Evolutionary conservation across 1,140 invertebrate species (phyloP), one percentile per base, ranked within the genome.

Genomic region (Cydia amplana): DNA sequence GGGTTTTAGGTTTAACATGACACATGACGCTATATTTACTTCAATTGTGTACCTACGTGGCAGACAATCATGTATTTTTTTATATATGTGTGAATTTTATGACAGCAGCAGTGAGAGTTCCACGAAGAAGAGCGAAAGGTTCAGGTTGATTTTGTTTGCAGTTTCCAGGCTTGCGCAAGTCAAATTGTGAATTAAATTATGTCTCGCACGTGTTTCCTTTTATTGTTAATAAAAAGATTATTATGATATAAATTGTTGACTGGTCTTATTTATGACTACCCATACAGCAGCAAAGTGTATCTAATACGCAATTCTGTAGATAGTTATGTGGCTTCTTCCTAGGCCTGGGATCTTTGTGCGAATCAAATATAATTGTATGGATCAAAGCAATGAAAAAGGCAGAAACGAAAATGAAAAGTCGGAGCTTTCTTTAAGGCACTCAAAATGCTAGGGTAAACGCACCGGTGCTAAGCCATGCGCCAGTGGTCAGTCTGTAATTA

Each of bases 191-290:
- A 87, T 84, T 91, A 82, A 89, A 91, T 91, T 91, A 91, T 91
- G 88, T 92, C 90, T 91, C 84, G 87, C 90, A 93, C 89, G 87
- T 78, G 86, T 91, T 91, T 92, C 82, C 91, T 92, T 92, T 92
- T 89, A 91, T 92, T 92, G 91, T 92, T 92, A 92, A 89, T 92
- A 91, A 91, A 92, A 92, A 91, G 85, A 91, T 88, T 88, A 92
- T 83, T 76, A 90, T 89, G 87, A 91, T 85, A 82, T 65, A 65
- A 76, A 76, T 75, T 32, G 4, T 75, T 73, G 72, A 10, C 55
- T 60, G 55, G 20, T 23, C 10, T 60, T 60, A 60, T 60, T 60
- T 60, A 23, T 20, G 6, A 4, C 20, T 60, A 9, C 18, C 20
- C 7, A 60, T 23, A 60, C 55, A 32, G 32, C 32, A n/a, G n/a